Evolutionary conservation across 1,140 invertebrate species (phyloP), one percentile per base, ranked within the genome.

Genomic region (Trissolcus basalis): DNA sequence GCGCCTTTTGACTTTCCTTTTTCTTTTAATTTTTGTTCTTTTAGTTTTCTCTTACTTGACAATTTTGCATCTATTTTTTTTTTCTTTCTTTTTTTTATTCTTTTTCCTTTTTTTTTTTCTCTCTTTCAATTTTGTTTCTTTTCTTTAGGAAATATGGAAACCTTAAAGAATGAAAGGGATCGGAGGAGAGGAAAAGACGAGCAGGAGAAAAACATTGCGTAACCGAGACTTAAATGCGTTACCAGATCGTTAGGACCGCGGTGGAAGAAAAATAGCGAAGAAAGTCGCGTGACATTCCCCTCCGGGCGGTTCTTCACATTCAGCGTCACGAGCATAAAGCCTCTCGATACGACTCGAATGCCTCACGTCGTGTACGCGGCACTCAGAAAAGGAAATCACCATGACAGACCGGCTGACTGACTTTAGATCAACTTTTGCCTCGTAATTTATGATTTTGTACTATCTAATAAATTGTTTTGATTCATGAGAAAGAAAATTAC

Each of bases 251-350:
- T 39, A 39, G 36, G 36, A 39, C 3, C 36, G 19, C 6, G 19
- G 19, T 6, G 6, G 19, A 27, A 11, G 36, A 39, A 39, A 27
- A 61, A 55, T 47, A 59, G 32, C 14, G 32, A 45, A 19, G 33
- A 13, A 41, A 50, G 49, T 58, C 41, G 35, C 39, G 45, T 33
- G 53, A 64, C 32, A 49, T 9, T 59, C 55, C 64, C 60, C 45
- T 8, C n/a, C 14, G 43, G 39, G 11, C 55, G 63, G 36, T 49
- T 78, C 36, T 39, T 39, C 36, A n/a, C 36, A 9, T 39, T 39
- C 36, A n/a, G n/a, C 9, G 33, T 35, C 5, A 35, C 33, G 33
- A 35, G 10, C 33, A 35, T 35, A 35, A 35, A 35, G 10, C 33
- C 33, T 10, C 5, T 5, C 33, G 36, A 39, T 3, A 4, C 36